These are phyloP conservation scores for Mycalesis mineus DNA, from an alignment of 2,888 invertebrate species.

Conservation along the genomic window DNA sequence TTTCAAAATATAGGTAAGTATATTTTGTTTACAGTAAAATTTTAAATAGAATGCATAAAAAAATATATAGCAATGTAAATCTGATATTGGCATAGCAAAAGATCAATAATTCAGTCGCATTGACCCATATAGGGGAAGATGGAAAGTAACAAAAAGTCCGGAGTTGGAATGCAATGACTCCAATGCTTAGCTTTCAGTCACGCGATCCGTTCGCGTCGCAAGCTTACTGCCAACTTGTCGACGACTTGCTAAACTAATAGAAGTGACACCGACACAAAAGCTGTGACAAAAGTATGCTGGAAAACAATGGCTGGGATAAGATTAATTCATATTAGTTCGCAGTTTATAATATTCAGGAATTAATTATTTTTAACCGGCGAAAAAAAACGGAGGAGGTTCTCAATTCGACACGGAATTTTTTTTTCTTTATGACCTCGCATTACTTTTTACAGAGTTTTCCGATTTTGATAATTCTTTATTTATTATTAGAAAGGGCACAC, in stretches of 20 bases:
- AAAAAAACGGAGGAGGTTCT: no score
- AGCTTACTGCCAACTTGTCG: conserved; percentile 58
- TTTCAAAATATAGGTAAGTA: no score
- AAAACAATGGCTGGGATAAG: no score
- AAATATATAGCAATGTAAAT: neutral
- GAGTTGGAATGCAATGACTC: conserved; percentile 68
- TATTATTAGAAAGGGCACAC: no score
- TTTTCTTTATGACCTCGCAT: no score
- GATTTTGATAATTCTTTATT: no score
- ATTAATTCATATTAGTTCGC: no score
- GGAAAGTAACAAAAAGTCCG: conserved; percentile 38
- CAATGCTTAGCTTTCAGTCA: conserved; percentile 61
- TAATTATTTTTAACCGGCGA: no score
- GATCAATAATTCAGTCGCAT: conserved; percentile 54
- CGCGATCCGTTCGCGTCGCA: conserved; percentile 68
- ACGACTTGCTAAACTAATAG: conserved; percentile 38
- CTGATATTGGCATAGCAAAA: conserved; percentile 12
- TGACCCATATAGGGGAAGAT: conserved; percentile 60
- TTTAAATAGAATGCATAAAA: neutral
- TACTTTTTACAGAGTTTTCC: no score
- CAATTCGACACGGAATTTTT: no score
- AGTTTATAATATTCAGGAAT: no score
- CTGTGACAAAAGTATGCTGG: neutral
- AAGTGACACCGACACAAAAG: conserved; percentile 31
- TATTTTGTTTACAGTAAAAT: no score